A percentile compares a stretch with the other conserved stretches of the same genome.
These are phyloP conservation scores for Luehdorfia chinensis DNA, from an alignment of 1,140 invertebrate genomes.

Conservation along the genomic window DNA sequence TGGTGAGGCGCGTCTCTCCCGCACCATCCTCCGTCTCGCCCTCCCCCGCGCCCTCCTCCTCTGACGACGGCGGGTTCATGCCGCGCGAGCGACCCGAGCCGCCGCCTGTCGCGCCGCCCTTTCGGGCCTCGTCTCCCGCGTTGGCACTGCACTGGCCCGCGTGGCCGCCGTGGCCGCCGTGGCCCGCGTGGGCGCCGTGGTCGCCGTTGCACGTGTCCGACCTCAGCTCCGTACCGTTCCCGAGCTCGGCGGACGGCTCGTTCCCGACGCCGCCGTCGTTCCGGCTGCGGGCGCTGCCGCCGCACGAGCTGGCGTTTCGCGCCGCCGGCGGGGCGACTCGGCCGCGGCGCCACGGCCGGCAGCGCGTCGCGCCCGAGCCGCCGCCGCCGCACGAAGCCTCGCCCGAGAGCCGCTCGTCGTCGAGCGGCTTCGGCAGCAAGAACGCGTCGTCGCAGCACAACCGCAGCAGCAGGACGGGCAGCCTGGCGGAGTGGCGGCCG, in stretches of 20 bases:
- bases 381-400: slow-evolving; percentile 84
- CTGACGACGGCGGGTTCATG: slow-evolving; percentile 91
- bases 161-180: slow-evolving; percentile 82
- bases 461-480: slow-evolving; percentile 83
- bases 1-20: slow-evolving; percentile 29
- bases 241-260: slow-evolving; percentile 87
- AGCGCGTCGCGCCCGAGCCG: slow-evolving; percentile 76
- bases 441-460: slow-evolving; percentile 90
- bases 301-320: slow-evolving; percentile 80
- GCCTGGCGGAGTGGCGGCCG: slow-evolving; percentile 85
- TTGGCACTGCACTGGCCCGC: slow-evolving; percentile 73
- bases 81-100: slow-evolving; percentile 79
- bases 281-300: slow-evolving; percentile 82
- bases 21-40: slow-evolving; percentile 81
- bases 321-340: slow-evolving; percentile 73
- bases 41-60: slow-evolving; percentile 79
- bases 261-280: slow-evolving; percentile 84
- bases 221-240: slow-evolving; percentile 89
- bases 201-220: slow-evolving; percentile 87
- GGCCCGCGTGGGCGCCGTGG: slow-evolving; percentile 79
- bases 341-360: slow-evolving; percentile 54
- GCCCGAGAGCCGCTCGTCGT: slow-evolving; percentile 90
- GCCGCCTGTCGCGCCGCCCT: slow-evolving; percentile 82
- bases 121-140: slow-evolving; percentile 62
- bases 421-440: slow-evolving; percentile 93